phyloP scores from a whole-genome alignment of 2,113 vertebrate species.

The Protobothrops mucrosquamatus region DNA sequence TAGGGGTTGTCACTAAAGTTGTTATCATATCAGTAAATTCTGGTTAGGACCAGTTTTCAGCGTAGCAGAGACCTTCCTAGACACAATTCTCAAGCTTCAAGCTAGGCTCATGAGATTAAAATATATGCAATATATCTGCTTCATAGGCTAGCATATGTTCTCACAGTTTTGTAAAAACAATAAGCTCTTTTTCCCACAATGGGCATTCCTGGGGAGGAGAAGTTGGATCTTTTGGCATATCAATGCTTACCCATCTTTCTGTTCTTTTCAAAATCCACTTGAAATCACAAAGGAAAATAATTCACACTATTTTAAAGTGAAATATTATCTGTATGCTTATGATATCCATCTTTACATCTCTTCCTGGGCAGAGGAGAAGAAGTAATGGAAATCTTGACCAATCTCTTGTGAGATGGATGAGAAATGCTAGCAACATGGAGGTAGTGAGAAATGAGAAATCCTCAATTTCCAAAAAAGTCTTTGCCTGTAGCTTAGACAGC shows the following conservation, averaged over 20 bases:
- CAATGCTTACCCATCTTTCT: not conserved
- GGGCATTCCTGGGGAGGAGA: not conserved
- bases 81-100: too few species aligned
- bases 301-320: not conserved
- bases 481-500: not conserved
- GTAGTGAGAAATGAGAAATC: not conserved
- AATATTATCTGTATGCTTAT: not conserved
- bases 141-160: too few species aligned
- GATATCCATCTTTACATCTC: not conserved
- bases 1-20: too few species aligned
- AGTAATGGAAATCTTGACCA: not conserved
- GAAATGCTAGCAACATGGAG: too few species aligned
- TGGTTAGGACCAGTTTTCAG: too few species aligned
- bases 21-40: too few species aligned
- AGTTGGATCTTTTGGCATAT: not conserved
- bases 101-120: too few species aligned
- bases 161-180: too few species aligned
- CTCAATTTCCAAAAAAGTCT: not conserved
- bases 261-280: not conserved
- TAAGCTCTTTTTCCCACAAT: not conserved
- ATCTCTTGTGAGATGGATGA: not conserved
- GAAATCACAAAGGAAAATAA: not conserved
- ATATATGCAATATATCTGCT: too few species aligned
- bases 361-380: not conserved
- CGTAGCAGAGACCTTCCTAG: too few species aligned